phyloP scores from a whole-genome alignment of 2,797 vertebrate species.

The Chanos chanos region DNA sequence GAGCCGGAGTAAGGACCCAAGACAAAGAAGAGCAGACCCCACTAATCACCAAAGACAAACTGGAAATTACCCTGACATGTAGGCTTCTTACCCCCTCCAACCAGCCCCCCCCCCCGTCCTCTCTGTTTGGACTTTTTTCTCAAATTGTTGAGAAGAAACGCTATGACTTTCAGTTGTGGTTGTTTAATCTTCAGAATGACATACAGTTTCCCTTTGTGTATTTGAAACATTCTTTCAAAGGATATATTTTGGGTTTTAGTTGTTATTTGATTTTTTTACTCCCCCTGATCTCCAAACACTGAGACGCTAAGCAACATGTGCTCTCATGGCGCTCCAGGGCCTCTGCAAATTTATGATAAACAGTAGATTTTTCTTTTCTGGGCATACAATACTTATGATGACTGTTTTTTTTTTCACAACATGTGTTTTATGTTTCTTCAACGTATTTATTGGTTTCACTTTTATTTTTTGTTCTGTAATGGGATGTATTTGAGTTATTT shows the following conservation, averaged over 20 bases:
- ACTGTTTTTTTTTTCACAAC: background rate
- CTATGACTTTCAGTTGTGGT: background rate
- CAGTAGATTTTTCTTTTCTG: background rate
- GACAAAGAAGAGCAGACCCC: constrained; percentile 28
- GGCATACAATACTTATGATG: background rate
- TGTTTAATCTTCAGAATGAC: background rate
- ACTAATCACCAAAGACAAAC: constrained; percentile 38
- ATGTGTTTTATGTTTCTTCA: background rate
- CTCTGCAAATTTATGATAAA: too few relatives aligned
- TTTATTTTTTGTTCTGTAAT: background rate
- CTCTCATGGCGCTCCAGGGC: too few relatives aligned
- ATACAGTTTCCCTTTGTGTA: background rate
- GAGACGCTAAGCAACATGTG: too few relatives aligned
- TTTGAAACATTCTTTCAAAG: constrained; percentile 1
- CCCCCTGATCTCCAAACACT: too few relatives aligned
- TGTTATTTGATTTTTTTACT: too few relatives aligned
- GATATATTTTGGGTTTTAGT: too few relatives aligned
- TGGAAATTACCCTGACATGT: constrained; percentile 34
- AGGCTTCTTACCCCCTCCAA: too few relatives aligned
- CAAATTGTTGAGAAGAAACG: background rate
- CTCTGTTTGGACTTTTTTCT: background rate
- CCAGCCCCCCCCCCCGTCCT: constrained; percentile 9
- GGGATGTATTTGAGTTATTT: background rate
- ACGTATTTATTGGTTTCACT: background rate
- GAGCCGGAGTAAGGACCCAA: constrained; percentile 26